Percentiles rank a stretch among this genome's conserved stretches.
These are phyloP conservation scores for Xerus rutilus DNA, from an alignment of 2,797 vertebrate species.

Conservation along the genomic window DNA sequence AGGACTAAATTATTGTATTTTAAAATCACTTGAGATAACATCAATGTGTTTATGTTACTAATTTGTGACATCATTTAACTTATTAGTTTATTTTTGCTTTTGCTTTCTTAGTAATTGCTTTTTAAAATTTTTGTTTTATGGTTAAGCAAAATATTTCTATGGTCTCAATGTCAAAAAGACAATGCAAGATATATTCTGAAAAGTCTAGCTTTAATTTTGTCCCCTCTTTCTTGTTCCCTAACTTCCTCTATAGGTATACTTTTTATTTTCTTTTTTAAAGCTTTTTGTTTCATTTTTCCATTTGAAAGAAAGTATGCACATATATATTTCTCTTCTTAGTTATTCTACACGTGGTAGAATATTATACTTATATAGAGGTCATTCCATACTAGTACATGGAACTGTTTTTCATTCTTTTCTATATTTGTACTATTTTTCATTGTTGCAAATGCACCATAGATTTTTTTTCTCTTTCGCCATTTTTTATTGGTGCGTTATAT, in stretches of 20 bases:
- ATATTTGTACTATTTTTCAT: background rate
- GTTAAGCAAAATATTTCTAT: conserved; percentile 5
- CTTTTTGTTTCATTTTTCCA: background rate
- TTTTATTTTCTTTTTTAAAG: background rate
- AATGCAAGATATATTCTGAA: background rate
- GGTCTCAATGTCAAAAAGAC: background rate
- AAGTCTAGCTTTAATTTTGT: background rate
- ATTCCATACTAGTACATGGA: background rate
- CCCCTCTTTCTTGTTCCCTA: background rate
- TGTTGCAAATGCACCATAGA: background rate
- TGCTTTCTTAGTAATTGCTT: background rate
- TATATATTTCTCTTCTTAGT: background rate
- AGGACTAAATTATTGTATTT: background rate
- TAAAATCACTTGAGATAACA: conserved; percentile 10
- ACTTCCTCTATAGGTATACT: background rate
- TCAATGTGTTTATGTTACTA: background rate
- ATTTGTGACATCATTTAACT: background rate
- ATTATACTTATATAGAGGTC: background rate
- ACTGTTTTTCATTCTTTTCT: background rate
- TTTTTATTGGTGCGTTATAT: no score
- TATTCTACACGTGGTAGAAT: background rate
- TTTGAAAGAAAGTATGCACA: background rate
- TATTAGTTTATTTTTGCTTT: background rate
- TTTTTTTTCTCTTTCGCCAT: background rate
- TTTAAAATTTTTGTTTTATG: background rate